Evolutionary conservation across 2,888 invertebrate species (phyloP).

Genomic region (Polyommatus icarus): DNA sequence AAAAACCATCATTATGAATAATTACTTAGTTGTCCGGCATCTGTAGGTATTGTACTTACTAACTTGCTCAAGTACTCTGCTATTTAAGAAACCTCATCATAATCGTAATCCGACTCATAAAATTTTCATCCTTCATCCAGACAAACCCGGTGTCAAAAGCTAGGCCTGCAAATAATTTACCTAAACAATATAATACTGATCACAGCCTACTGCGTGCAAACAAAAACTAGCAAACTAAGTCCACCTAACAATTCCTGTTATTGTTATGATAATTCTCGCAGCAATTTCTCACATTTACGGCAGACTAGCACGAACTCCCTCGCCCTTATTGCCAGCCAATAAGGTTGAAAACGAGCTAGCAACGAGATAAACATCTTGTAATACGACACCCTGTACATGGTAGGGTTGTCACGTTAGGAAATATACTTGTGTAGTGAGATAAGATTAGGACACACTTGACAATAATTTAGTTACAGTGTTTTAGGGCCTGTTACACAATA

Average conservation of each 20-base stretch:
- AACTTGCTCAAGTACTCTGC: too few relatives aligned
- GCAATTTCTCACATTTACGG: conserved; percentile 21
- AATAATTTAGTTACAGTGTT: neutral
- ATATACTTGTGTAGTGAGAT: neutral
- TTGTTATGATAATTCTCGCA: conserved; percentile 15
- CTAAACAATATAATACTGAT: neutral
- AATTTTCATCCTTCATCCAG: too few relatives aligned
- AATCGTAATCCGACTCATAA: too few relatives aligned
- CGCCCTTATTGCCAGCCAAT: neutral
- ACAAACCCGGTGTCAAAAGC: too few relatives aligned
- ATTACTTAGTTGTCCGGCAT: too few relatives aligned
- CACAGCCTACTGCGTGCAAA: neutral
- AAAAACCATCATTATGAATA: neutral
- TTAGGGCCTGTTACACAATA: neutral
- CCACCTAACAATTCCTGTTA: conserved; percentile 11
- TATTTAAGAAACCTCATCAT: too few relatives aligned
- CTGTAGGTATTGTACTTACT: too few relatives aligned
- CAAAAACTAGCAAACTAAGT: neutral
- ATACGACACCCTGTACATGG: conserved; percentile 7
- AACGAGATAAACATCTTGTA: conserved; percentile 30
- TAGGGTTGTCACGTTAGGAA: conserved; percentile 18
- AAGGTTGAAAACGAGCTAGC: neutral
- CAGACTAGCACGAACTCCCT: neutral
- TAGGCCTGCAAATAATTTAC: neutral
- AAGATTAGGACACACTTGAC: neutral